Conservation (phyloP, 2,797 vertebrate genomes). For the Onychomys leucogaster region DNA sequence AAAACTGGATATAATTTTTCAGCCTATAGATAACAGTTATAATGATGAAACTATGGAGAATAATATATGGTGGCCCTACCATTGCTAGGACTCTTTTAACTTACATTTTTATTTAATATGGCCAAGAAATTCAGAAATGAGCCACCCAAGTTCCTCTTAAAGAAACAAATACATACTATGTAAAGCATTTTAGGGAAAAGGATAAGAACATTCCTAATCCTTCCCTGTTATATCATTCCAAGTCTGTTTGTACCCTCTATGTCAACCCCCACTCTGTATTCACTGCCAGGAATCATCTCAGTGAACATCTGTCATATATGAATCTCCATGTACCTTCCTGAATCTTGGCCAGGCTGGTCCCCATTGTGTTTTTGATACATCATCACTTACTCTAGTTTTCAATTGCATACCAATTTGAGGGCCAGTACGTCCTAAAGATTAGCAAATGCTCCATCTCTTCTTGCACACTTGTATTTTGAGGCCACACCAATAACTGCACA, state of each 20-base stretch:
- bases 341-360: neutral
- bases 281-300: conserved; percentile 15
- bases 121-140: conserved; percentile 54
- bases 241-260: neutral
- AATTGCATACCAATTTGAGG: neutral
- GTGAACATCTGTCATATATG: neutral
- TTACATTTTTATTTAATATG: conserved; percentile 59
- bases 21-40: conserved; percentile 4
- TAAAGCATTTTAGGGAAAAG: conserved; percentile 35
- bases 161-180: conserved; percentile 37
- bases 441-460: neutral
- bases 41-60: conserved; percentile 11
- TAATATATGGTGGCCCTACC: neutral
- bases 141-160: conserved; percentile 57
- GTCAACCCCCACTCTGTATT: conserved; percentile 10
- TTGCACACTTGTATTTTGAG: neutral
- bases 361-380: conserved; percentile 35
- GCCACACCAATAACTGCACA: neutral
- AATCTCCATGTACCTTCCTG: neutral
- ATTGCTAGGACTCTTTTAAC: neutral
- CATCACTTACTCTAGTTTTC: neutral
- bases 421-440: conserved; percentile 19
- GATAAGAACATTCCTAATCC: conserved; percentile 21
- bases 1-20: neutral
- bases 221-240: neutral